Evolutionary conservation across 2,888 invertebrate species (phyloP), one percentile per base, ranked within the genome.

Genomic region (Sicus ferrugineus): DNA sequence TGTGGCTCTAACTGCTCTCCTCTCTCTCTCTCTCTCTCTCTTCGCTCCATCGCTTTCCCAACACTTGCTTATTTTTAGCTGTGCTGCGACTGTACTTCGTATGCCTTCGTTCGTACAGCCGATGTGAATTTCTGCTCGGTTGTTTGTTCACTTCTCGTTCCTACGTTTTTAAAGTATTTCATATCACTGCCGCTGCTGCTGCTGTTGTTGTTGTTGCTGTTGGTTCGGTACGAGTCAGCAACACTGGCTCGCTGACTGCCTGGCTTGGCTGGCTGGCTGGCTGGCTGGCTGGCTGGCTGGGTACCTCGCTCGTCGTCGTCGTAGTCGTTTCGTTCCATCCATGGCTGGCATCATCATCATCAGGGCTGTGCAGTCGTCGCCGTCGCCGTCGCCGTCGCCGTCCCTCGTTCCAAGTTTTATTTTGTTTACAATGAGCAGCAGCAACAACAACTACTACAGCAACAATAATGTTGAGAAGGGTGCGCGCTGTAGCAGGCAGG

Each of bases 21-120:
- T 68, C 68, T 66, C 28, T 61, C 73, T 74, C 73, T 73, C 50
- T 69, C 67, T 69, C 66, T 56, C 63, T 72, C 69, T 67, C 67
- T 66, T 54, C 73, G 71, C 73, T 76, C 75, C 73, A 74, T 69
- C 71, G 52, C 71, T 69, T 70, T 52, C 67, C 28, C 58, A 68
- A 65, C 71, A 70, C 75, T 79, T 80, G n/a, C n/a, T 80, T 81
- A 81, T 81, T 81, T 81, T 82, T 81, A 81, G 76, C 79, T 79
- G 77, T 81, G n/a, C n/a, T n/a, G 81, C 77, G 81, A 81, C 81
- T 81, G 81, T 81, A 81, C 81, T 78, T 80, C 80, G 81, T 78
- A 75, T 76, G 76, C 72, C 64, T 68, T 73, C 72, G 72, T 69
- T 52, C 63, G 54, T 68, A 71, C 69, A 67, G 34, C 16, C 28